Conservation (phyloP, 2,888 invertebrate genomes). For the Phortica okadai region DNA sequence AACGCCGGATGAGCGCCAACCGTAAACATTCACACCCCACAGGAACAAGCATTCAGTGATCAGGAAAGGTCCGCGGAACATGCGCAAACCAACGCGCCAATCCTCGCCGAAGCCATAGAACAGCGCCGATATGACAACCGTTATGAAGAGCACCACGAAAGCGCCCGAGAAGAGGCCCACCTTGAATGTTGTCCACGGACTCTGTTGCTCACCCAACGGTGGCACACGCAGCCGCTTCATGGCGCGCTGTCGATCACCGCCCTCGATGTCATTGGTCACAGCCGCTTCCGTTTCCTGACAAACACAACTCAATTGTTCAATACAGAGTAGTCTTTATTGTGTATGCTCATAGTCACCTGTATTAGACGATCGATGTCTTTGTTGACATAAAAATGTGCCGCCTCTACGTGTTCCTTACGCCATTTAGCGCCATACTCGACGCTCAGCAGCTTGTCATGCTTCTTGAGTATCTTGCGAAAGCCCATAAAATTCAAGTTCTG, state of each 20-base stretch:
- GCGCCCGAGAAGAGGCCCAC: conserved; percentile 90
- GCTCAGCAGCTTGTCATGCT: conserved; percentile 88
- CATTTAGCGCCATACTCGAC: conserved; percentile 86
- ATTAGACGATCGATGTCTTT: conserved; percentile 91
- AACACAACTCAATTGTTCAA: not conserved
- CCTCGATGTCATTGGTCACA: conserved; percentile 84
- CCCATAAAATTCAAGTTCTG: conserved; percentile 93
- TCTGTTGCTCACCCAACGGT: conserved; percentile 89
- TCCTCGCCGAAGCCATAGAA: conserved; percentile 78
- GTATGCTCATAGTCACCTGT: conserved; percentile 82
- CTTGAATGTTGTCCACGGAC: conserved; percentile 89
- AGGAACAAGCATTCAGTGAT: conserved; percentile 86
- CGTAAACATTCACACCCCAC: conserved; percentile 88
- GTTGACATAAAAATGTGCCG: conserved; percentile 89
- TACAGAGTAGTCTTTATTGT: conserved; percentile 78
- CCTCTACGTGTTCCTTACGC: conserved; percentile 87
- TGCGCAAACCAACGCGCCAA: conserved; percentile 83
- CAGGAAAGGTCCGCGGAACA: conserved; percentile 88
- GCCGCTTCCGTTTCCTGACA: conserved; percentile 80
- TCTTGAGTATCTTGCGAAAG: conserved; percentile 92
- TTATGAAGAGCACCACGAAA: conserved; percentile 85
- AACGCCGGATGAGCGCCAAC: conserved; percentile 88
- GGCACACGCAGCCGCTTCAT: conserved; percentile 93
- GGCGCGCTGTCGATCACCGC: conserved; percentile 87
- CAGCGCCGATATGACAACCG: conserved; percentile 84